Evolutionary conservation across 2,113 vertebrate genomes (phyloP), one percentile per base, ranked within the genome.

Genomic region (Pithys albifrons): DNA sequence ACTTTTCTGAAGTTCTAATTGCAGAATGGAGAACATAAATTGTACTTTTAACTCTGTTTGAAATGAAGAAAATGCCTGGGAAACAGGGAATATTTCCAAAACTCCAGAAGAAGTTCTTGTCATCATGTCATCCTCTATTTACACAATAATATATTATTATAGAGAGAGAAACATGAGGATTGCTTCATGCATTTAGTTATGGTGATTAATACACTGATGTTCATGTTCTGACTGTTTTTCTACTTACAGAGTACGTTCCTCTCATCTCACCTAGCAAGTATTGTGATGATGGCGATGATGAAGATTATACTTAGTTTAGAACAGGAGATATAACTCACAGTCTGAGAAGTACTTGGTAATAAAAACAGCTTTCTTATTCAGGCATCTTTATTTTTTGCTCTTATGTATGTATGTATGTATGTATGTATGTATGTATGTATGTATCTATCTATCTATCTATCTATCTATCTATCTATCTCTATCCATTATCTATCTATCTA

Each of bases 1-100:
- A 15, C 54, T 66, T 95, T 93, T 83, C 87, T 83, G 41, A 93
- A 52, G 46, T 76, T 80, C 29, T 94, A 91, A 94, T 88, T 91
- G 77, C 28, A 61, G 37, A 91, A 94, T 33, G 14, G 28, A 66
- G 43, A 73, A 54, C 16, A 54, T 31, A 70, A 73, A 82, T 49
- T 73, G 41, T 76, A 55, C 43, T 88, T 46, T 48, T 69, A 61
- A 54, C 25, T 77, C 19, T 35, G 12, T 74, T 88, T 70, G 74
- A 77, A 62, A 64, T 19, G 11, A 16, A 52, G 6, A 69, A 89
- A 95, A 94, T 73, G 5, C 24, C 35, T 35, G 16, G 15, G 7
- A 54, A 66, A 84, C 2, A 39, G 7, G 6, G 31, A 95, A 73
- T 12, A 66, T 76, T 88, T 80, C 27, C 78, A 91, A 73, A 94